A percentile compares a stretch with the other conserved stretches of the same genome.
These are phyloP conservation scores for Frankliniella fusca DNA, from an alignment of 2,888 invertebrate genomes.

Conservation along the genomic window DNA sequence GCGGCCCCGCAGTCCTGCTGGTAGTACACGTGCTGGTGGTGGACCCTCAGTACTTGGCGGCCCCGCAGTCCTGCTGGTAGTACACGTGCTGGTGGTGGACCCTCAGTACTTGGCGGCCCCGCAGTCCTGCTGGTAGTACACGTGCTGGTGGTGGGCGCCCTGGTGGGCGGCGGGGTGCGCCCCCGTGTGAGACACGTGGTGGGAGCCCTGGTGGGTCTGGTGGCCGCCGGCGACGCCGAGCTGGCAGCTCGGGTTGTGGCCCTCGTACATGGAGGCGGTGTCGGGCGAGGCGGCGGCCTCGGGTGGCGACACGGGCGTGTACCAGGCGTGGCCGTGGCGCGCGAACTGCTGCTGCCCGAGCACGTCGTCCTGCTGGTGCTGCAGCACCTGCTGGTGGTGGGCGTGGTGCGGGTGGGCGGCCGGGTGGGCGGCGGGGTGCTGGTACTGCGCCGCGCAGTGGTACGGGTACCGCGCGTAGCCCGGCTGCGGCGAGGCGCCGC, in stretches of 20 bases:
- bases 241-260: slow-evolving; percentile 49
- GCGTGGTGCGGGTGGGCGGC: slow-evolving; percentile 32
- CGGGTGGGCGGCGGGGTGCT: slow-evolving; percentile 34
- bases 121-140: slow-evolving; percentile 1
- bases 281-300: slow-evolving; percentile 44
- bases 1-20: not conserved
- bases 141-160: not conserved
- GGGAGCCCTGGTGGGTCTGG: not conserved
- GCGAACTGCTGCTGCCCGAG: slow-evolving; percentile 37
- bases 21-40: not conserved
- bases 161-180: not conserved
- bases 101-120: not conserved
- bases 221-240: slow-evolving; percentile 44
- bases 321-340: slow-evolving; percentile 38
- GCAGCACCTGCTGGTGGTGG: slow-evolving; percentile 36
- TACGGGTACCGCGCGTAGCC: slow-evolving; percentile 53
- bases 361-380: slow-evolving; percentile 38
- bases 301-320: slow-evolving; percentile 37
- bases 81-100: not conserved
- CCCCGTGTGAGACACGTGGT: not conserved
- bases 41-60: not conserved
- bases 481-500: slow-evolving; percentile 40
- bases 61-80: no score
- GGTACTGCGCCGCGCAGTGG: slow-evolving; percentile 48
- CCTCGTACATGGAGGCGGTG: slow-evolving; percentile 46